phyloP scores from a whole-genome alignment of 2,113 vertebrate species.

The Zosterops japonicus region DNA sequence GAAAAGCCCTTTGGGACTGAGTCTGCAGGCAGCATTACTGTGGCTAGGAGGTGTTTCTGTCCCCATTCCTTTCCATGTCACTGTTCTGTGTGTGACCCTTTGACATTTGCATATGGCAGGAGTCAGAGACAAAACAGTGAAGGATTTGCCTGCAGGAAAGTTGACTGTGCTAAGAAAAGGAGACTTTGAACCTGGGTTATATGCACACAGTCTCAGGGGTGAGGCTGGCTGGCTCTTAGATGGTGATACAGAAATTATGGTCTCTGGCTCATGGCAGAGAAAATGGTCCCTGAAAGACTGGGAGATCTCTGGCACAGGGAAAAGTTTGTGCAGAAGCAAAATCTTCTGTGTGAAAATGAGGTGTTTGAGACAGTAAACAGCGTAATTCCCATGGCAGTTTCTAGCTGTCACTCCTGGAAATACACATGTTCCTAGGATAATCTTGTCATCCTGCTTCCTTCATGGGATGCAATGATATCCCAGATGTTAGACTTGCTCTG shows the following conservation, averaged over 20 bases:
- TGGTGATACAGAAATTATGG: not conserved
- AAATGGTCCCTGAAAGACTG: not conserved
- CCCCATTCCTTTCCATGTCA: not conserved
- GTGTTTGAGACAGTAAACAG: not conserved
- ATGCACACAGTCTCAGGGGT: not conserved
- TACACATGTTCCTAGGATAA: not conserved
- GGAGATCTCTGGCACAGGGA: not conserved
- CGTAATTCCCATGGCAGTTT: not conserved
- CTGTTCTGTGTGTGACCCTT: not conserved
- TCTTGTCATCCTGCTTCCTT: not conserved
- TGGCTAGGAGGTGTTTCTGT: not conserved
- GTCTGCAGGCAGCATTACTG: not conserved
- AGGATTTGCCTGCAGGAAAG: conserved; percentile 31
- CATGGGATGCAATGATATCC: not conserved
- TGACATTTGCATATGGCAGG: not conserved
- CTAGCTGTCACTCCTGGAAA: not conserved
- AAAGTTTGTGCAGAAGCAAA: not conserved
- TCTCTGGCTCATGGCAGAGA: not conserved
- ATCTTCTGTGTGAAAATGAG: not conserved
- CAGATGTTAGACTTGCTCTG: not conserved
- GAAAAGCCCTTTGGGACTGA: not conserved
- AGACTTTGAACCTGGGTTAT: not conserved
- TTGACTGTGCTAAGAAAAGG: not conserved
- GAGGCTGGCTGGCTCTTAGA: not conserved
- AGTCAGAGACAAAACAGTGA: not conserved